phyloP scores from a whole-genome alignment of 1,140 invertebrate genomes.

The Brachionus calyciflorus region DNA sequence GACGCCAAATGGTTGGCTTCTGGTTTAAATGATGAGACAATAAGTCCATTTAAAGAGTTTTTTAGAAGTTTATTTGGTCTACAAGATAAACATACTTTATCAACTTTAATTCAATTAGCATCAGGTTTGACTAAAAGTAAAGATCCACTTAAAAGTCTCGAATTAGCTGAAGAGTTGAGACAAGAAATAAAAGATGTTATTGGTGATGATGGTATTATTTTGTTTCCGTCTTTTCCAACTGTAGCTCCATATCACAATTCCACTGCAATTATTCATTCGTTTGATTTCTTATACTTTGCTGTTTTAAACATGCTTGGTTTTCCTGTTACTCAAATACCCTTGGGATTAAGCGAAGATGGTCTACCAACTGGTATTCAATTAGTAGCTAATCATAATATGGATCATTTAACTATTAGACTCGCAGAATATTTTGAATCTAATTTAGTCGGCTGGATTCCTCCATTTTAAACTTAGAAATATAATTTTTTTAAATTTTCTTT shows the following conservation, averaged over 20 bases:
- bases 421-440: slow-evolving; percentile 73
- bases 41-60: slow-evolving; percentile 60
- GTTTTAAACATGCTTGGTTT: slow-evolving; percentile 81
- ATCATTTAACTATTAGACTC: slow-evolving; percentile 77
- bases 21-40: slow-evolving; percentile 51
- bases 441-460: slow-evolving; percentile 36
- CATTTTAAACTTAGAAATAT: slow-evolving; percentile 23
- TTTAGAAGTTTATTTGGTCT: slow-evolving; percentile 36
- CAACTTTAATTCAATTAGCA: slow-evolving; percentile 72
- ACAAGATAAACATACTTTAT: slow-evolving; percentile 76
- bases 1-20: slow-evolving; percentile 50
- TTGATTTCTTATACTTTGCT: slow-evolving; percentile 82
- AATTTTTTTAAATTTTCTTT: too few species aligned
- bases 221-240: slow-evolving; percentile 50
- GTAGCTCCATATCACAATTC: slow-evolving; percentile 81
- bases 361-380: slow-evolving; percentile 85
- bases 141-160: slow-evolving; percentile 43
- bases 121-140: slow-evolving; percentile 64
- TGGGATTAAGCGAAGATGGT: slow-evolving; percentile 78
- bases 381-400: slow-evolving; percentile 72
- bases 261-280: slow-evolving; percentile 70
- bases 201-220: neutral
- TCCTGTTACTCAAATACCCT: slow-evolving; percentile 79
- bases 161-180: neutral
- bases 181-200: neutral